Conservation (phyloP, 2,113 vertebrate species). For the Fulica atra region DNA sequence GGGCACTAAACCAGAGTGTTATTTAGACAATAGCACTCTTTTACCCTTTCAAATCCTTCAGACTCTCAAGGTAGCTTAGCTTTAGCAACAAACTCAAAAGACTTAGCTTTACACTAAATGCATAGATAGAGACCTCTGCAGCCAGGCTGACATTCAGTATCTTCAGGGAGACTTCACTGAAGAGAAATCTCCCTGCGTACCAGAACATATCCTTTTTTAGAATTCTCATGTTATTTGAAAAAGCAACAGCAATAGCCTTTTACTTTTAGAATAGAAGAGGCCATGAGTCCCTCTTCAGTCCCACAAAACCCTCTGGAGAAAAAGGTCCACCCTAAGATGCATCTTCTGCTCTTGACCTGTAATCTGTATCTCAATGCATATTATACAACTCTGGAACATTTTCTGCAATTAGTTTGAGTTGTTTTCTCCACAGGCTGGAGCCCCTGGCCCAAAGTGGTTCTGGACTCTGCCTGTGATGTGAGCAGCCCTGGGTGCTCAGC, state of each 20-base stretch:
- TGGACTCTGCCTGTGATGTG: not conserved
- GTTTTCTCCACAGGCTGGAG: not conserved
- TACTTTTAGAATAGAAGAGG: not conserved
- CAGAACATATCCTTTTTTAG: not conserved
- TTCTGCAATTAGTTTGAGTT: not conserved
- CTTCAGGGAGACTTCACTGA: not conserved
- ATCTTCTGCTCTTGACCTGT: not conserved
- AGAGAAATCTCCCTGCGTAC: not conserved
- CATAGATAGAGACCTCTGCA: not conserved
- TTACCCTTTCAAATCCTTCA: not conserved
- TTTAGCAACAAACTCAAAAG: not conserved
- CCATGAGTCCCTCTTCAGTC: not conserved
- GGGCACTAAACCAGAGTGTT: not conserved
- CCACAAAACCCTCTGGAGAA: not conserved
- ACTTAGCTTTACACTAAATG: not conserved
- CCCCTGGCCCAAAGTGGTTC: not conserved
- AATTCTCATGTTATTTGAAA: not conserved
- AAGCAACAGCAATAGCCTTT: not conserved
- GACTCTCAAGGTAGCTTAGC: not conserved
- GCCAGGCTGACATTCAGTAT: not conserved
- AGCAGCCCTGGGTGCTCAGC: not conserved
- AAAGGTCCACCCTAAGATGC: not conserved
- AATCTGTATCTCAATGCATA: not conserved
- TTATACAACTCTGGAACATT: not conserved
- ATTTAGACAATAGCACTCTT: not conserved